Evolutionary conservation across 1,140 invertebrate genomes (phyloP), one percentile per base, ranked within the genome.

Genomic region (Idris sp.): DNA sequence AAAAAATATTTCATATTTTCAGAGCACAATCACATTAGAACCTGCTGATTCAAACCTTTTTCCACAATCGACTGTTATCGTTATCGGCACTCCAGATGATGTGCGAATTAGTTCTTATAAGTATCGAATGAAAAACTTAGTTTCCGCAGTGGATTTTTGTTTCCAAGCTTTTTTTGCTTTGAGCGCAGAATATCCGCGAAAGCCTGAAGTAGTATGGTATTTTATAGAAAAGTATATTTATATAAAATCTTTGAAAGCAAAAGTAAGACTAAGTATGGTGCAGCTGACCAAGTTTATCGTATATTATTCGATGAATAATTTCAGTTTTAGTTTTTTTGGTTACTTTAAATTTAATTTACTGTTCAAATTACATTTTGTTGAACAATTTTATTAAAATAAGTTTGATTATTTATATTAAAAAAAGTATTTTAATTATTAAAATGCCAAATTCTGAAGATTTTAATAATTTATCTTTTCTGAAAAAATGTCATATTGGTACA

Each of bases 81-180:
- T 35, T 13, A 35, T 35, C 8, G 31, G 31, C 2, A 13, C 31
- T 3, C 31, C 31, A 13, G 2, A 11, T 4, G 11, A 35, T 14
- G 31, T 35, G 2, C 31, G 14, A 14, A 14, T 35, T 7, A 35
- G 7, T 7, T 13, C n/a, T 1, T 5, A 4, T 2, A 35, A 35
- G 7, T 35, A 35, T 35, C 10, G 6, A 4, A 35, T 35, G 13
- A 35, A 1, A 2, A 7, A 35, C 10, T 35, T 35, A 8, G 14
- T 35, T 10, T 4, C 31, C 5, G 11, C 10, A 3, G 31, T 35
- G 4, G 14, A 13, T 13, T 35, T 35, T 14, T 35, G 31, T 14
- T 35, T 35, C 8, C 31, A 35, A 7, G 31, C 31, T 2, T 35
- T 35, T 13, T 35, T 35, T 35, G 31, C 31, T 5, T 35, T 35